These are phyloP conservation scores for Mechanitis messenoides DNA, from an alignment of 2,888 invertebrate species.

Conservation along the genomic window DNA sequence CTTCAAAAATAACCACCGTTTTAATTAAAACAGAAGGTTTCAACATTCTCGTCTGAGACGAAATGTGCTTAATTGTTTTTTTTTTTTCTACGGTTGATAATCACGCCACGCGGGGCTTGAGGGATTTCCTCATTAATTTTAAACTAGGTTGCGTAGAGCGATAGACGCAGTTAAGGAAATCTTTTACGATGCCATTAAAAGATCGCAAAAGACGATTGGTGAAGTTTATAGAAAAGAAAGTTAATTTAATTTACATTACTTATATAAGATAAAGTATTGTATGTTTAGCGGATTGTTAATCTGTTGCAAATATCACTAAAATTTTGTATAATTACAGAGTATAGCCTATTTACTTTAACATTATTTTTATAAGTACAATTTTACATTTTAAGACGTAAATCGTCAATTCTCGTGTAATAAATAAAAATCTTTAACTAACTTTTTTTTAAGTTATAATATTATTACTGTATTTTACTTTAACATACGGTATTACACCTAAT, in stretches of 20 bases:
- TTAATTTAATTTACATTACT: neutral
- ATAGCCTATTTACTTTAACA: too few relatives aligned
- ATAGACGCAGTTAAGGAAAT: constrained; percentile 31
- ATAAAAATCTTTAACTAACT: too few relatives aligned
- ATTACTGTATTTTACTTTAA: too few relatives aligned
- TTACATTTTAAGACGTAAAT: too few relatives aligned
- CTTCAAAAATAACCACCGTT: constrained; percentile 39
- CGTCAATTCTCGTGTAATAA: too few relatives aligned
- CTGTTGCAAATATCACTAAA: too few relatives aligned
- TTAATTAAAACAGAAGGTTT: constrained; percentile 57
- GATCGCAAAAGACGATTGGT: constrained; percentile 8
- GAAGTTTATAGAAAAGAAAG: neutral
- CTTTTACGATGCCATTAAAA: constrained; percentile 37
- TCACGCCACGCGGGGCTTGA: constrained; percentile 39
- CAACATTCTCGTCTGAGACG: constrained; percentile 39
- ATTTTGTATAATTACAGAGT: too few relatives aligned
- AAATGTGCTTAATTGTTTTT: constrained; percentile 48
- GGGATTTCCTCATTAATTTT: constrained; percentile 50
- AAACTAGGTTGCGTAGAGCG: constrained; percentile 40
- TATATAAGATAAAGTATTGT: neutral
- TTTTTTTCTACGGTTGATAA: constrained; percentile 50
- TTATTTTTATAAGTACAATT: too few relatives aligned
- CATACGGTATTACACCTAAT: too few relatives aligned
- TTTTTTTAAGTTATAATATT: too few relatives aligned
- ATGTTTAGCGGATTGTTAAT: too few relatives aligned